Conservation (phyloP, 2,797 vertebrate genomes). For the Labeo calbasu region DNA sequence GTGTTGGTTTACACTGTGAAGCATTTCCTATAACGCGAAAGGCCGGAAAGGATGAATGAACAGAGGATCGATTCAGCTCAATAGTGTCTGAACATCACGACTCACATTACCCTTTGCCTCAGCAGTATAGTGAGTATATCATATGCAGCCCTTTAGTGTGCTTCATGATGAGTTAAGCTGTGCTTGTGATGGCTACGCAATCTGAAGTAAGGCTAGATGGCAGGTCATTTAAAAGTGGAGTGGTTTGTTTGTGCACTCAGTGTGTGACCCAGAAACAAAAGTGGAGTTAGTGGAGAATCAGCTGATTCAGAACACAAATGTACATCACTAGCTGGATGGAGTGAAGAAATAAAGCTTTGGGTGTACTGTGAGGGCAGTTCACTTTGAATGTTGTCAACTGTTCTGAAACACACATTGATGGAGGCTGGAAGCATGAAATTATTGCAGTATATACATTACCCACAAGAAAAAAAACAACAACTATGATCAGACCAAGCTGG, state of each 20-base stretch:
- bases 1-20: neutral
- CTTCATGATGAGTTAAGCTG: neutral
- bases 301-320: neutral
- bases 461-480: conserved; percentile 8
- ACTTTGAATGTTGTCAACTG: neutral
- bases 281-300: neutral
- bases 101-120: conserved; percentile 35
- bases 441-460: neutral
- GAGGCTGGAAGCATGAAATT: neutral
- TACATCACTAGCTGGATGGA: neutral
- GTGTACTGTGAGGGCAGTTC: neutral
- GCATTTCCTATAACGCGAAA: neutral
- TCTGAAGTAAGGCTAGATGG: conserved; percentile 68
- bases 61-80: conserved; percentile 30
- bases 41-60: conserved; percentile 47
- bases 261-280: conserved; percentile 67
- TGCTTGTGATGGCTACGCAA: conserved; percentile 5
- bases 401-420: conserved; percentile 12
- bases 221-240: conserved; percentile 63
- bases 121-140: conserved; percentile 14
- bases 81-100: conserved; percentile 22
- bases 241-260: conserved; percentile 50
- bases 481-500: neutral
- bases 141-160: neutral
- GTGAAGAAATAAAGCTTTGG: neutral